Conservation (phyloP, 2,113 vertebrate species). For the Etia nguti region DNA sequence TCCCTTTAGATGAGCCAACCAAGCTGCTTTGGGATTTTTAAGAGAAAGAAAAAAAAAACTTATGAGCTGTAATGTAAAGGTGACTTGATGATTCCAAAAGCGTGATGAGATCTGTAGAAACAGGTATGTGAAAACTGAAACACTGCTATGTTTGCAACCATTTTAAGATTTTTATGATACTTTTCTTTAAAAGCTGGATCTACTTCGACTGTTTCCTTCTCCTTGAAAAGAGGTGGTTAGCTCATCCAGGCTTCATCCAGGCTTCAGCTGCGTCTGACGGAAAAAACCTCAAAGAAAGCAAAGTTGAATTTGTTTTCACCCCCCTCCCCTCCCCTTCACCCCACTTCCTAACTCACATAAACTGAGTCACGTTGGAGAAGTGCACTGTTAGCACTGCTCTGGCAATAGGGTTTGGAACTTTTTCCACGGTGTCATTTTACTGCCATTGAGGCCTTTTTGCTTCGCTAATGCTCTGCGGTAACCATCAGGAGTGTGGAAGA, state of each 20-base stretch:
- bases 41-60: neutral
- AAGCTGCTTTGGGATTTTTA: neutral
- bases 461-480: neutral
- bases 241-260: constrained; percentile 18
- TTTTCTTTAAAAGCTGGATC: neutral
- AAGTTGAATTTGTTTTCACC: constrained; percentile 16
- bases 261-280: constrained; percentile 17
- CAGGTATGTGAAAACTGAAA: neutral
- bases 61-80: constrained; percentile 3
- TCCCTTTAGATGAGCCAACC: neutral
- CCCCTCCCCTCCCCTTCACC: neutral
- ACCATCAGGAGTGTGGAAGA: neutral
- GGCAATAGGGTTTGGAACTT: constrained; percentile 3
- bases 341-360: constrained; percentile 14
- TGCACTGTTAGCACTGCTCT: constrained; percentile 34
- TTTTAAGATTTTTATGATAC: neutral
- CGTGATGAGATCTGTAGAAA: neutral
- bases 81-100: neutral
- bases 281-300: constrained; percentile 32
- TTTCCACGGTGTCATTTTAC: constrained; percentile 43
- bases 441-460: neutral
- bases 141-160: neutral
- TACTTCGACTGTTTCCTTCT: neutral
- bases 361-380: constrained; percentile 5
- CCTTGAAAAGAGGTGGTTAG: constrained; percentile 8